A percentile compares a stretch with the other conserved stretches of the same genome.
Evolutionary conservation across 2,888 invertebrate genomes (phyloP).

Genomic region (Phrixothrix hirtus): DNA sequence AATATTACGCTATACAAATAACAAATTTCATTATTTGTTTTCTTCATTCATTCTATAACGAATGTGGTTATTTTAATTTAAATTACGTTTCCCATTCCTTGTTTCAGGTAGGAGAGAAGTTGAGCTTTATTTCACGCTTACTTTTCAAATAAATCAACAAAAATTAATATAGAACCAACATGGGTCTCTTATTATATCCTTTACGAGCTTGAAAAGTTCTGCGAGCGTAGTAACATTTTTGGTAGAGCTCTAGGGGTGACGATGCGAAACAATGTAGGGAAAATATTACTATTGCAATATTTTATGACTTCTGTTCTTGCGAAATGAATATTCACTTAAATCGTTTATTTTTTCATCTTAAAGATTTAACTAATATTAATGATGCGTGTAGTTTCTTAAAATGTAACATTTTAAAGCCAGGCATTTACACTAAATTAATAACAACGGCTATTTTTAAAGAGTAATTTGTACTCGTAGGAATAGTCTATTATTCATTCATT

Average conservation of each 20-base stretch:
- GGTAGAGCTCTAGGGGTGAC: background rate
- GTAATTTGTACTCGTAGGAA: no score
- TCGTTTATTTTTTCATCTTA: no score
- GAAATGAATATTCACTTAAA: no score
- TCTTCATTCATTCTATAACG: background rate
- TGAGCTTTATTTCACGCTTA: conserved; percentile 1
- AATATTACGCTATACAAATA: background rate
- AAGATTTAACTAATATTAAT: no score
- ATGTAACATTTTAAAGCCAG: no score
- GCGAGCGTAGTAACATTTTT: background rate
- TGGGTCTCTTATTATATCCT: conserved; percentile 3
- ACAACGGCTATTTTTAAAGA: no score
- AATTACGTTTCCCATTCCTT: conserved; percentile 1
- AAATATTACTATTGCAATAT: background rate
- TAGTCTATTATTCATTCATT: no score
- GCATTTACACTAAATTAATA: no score
- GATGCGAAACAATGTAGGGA: background rate
- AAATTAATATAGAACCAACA: conserved; percentile 4
- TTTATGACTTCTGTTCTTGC: background rate
- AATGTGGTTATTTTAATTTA: conserved; percentile 1
- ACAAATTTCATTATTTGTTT: background rate
- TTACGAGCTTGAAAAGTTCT: conserved; percentile 1
- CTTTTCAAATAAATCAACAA: conserved; percentile 3
- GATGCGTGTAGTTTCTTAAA: no score
- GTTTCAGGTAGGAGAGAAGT: conserved; percentile 1